Evolutionary conservation across 2,797 vertebrate species (phyloP), one percentile per base, ranked within the genome.

Genomic region (Aulostomus chinensis): DNA sequence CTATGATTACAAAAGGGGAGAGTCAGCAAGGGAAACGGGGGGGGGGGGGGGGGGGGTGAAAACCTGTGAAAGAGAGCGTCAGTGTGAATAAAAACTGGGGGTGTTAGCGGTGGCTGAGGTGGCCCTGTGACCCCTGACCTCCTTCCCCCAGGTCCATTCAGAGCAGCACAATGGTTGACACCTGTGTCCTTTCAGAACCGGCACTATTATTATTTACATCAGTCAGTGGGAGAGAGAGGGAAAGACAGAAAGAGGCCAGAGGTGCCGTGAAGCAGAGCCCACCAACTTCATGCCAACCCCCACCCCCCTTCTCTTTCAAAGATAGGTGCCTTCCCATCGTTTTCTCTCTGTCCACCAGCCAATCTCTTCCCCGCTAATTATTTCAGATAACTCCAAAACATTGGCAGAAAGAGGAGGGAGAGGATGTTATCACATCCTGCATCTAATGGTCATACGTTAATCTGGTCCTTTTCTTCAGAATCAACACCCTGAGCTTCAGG

Each of bases 201-300:
- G 56, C 73, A 74, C 80, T 90, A 81, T 91, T 91, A 88, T 90
- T 91, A 89, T 92, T 92, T 89, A 90, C 86, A 91, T 78, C 80
- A 78, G 76, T 72, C 47, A 64, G 58, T 25, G 60, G 80, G 79
- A 73, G 70, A 69, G 80, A 58, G 78, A 74, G 75, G 49, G 60
- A 67, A 49, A 77, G 71, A 65, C 58, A 68, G 63, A 79, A 59
- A 47, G 74, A 78, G 74, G 71, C 72, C 71, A 80, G 82, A 79
- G 79, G 76, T 80, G 60, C 71, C 73, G 68, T 73, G 68, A 72
- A 78, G 65, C 67, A 34, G 33, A 56, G 69, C 59, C 65, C 79
- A 81, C 68, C 73, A 68, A 64, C 71, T 69, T 76, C 79, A 78
- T 85, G 80, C 77, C 68, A 60, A 57, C 55, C 46, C n/a, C 16